phyloP scores from a whole-genome alignment of 2,888 invertebrate species.

The Drosophila acutilabella region DNA sequence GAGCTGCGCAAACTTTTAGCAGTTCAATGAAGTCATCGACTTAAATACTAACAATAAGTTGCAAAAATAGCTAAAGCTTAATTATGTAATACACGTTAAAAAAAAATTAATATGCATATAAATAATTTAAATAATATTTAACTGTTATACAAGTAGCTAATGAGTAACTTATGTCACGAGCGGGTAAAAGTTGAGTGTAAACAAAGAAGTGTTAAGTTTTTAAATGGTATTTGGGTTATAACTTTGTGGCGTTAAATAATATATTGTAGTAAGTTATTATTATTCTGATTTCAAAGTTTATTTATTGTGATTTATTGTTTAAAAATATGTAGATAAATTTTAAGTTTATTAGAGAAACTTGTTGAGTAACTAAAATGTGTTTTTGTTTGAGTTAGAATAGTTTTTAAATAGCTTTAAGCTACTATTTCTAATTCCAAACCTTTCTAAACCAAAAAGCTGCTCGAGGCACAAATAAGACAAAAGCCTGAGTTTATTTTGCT shows the following conservation, averaged over 20 bases:
- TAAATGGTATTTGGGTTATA: not conserved
- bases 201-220: not conserved
- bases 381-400: no score
- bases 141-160: slow-evolving; percentile 5
- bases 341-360: no score
- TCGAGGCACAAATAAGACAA: not conserved
- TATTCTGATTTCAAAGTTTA: not conserved
- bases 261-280: not conserved
- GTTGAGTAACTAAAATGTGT: no score
- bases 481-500: not conserved
- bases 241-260: not conserved
- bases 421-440: not conserved
- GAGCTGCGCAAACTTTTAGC: slow-evolving; percentile 16
- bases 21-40: slow-evolving; percentile 16
- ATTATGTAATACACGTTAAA: slow-evolving; percentile 25
- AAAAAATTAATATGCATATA: not conserved
- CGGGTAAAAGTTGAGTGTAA: not conserved
- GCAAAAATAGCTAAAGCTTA: slow-evolving; percentile 15
- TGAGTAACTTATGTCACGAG: slow-evolving; percentile 2
- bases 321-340: no score
- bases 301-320: not conserved
- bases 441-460: no score
- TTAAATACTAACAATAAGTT: slow-evolving; percentile 9
- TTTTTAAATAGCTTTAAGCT: no score
- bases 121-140: slow-evolving; percentile 5